Base-by-base conservation (phyloP, 2,888 invertebrate genomes). In the Tiliacea aurago region DNA sequence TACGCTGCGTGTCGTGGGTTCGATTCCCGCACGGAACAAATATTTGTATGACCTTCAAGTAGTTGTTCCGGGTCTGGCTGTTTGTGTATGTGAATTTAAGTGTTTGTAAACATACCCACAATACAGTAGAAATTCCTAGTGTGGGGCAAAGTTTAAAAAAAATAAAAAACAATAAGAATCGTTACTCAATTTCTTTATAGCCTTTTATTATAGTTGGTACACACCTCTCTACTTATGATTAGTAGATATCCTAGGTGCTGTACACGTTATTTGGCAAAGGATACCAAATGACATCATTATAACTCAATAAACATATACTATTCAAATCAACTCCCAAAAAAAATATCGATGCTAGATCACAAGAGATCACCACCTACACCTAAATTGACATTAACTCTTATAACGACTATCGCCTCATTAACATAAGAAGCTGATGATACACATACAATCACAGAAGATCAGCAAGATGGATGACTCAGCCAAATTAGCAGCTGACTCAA, bases 361-460 rank as follows among this genome's bases (percentile, higher is more conserved):
- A 55, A 55, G 13, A 43, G 11, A 49, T 55, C 47, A n/a, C 51
- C 61, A 23, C 83, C 79, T 63, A 78, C 78, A 77, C 59, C 71
- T 71, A 55, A 83, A 83, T 65, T 79, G 80, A 80, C 80, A 79
- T 28, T 80, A 83, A 78, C 58, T 63, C 18, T 55, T 47, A 55
- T 33, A 76, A 58, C 63, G 10, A 51, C 45, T 11, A 65, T 69
- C 43, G 23, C 43, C 70, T 64, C 28, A 80, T 83, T 83, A 59
- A 64, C 58, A 83, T 83, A 59, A 70, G n/a, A 70, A 23, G 56
- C 20, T 78, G 70, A 33, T 51, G 62, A 78, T 80, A 83, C 47
- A 59, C 45, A 59, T 70, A 79, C 56, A 15, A 68, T 65, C 49
- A 61, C 67, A 58, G 20, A 45, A 41, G 41, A 51, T 47, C 69